phyloP scores from a whole-genome alignment of 53 echinoderm and acorn worm species.

The Zoroaster sp. region DNA sequence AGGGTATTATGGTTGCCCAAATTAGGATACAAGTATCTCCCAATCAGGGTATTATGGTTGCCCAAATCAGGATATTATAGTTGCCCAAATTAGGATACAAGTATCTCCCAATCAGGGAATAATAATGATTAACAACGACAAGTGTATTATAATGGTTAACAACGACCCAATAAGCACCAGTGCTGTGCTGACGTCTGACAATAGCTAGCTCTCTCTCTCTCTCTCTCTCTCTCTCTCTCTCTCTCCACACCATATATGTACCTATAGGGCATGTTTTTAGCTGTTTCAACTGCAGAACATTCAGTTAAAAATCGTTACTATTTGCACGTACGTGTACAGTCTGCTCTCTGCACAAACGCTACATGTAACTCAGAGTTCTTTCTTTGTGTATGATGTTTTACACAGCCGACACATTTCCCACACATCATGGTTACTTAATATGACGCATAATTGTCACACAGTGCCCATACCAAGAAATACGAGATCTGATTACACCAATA shows the following conservation, averaged over 20 bases:
- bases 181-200: too few relatives aligned
- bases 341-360: background rate
- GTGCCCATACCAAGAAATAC: slow-evolving; percentile 14
- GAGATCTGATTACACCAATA: slow-evolving; percentile 13
- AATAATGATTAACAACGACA: too few relatives aligned
- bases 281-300: background rate
- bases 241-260: background rate
- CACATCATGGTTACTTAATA: slow-evolving; percentile 8
- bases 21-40: too few relatives aligned
- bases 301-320: background rate
- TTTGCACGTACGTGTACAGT: background rate
- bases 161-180: too few relatives aligned
- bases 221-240: too few relatives aligned
- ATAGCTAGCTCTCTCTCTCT: too few relatives aligned
- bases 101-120: too few relatives aligned
- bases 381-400: background rate
- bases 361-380: background rate
- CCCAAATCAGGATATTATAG: too few relatives aligned
- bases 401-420: background rate
- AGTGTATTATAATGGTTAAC: too few relatives aligned
- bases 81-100: too few relatives aligned
- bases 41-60: too few relatives aligned
- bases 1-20: too few relatives aligned
- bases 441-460: slow-evolving; percentile 24
- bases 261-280: background rate